A percentile compares a stretch with the other conserved stretches of the same genome.
These are phyloP conservation scores for Galeruca laticollis DNA, from an alignment of 2,888 invertebrate genomes.

Conservation along the genomic window DNA sequence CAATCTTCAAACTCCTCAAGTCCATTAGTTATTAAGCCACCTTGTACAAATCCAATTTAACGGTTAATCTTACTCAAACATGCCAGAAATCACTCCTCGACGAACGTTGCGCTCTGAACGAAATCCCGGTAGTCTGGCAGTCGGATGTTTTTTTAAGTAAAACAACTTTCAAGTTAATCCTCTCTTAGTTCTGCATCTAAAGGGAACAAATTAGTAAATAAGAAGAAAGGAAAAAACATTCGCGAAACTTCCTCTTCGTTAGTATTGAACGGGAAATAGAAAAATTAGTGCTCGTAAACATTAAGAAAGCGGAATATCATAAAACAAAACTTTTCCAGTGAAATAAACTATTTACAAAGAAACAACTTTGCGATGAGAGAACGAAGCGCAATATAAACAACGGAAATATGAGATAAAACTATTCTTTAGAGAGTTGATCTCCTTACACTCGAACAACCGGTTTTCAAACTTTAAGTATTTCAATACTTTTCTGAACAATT, in stretches of 20 bases:
- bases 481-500: background rate
- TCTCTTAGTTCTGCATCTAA: slow-evolving; percentile 15
- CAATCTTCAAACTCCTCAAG: background rate
- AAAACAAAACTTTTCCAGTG: slow-evolving; percentile 53
- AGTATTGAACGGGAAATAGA: slow-evolving; percentile 38
- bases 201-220: slow-evolving; percentile 40
- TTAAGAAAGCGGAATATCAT: slow-evolving; percentile 53
- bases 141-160: slow-evolving; percentile 24
- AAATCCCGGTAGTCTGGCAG: slow-evolving; percentile 19
- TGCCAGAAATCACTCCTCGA: slow-evolving; percentile 11
- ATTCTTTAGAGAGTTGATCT: slow-evolving; percentile 51
- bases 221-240: slow-evolving; percentile 30
- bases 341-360: slow-evolving; percentile 52
- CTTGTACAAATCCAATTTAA: slow-evolving; percentile 10
- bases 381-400: slow-evolving; percentile 46
- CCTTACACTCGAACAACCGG: background rate
- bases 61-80: slow-evolving; percentile 8
- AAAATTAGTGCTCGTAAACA: slow-evolving; percentile 47
- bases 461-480: background rate
- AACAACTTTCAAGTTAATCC: slow-evolving; percentile 24
- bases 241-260: slow-evolving; percentile 33
- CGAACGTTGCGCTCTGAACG: slow-evolving; percentile 16
- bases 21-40: background rate
- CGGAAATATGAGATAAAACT: slow-evolving; percentile 57
- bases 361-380: slow-evolving; percentile 45